Percentiles rank a stretch among this genome's conserved stretches.
Evolutionary conservation across 2,113 vertebrate species (phyloP).

Genomic region (Pterophyllum scalare): DNA sequence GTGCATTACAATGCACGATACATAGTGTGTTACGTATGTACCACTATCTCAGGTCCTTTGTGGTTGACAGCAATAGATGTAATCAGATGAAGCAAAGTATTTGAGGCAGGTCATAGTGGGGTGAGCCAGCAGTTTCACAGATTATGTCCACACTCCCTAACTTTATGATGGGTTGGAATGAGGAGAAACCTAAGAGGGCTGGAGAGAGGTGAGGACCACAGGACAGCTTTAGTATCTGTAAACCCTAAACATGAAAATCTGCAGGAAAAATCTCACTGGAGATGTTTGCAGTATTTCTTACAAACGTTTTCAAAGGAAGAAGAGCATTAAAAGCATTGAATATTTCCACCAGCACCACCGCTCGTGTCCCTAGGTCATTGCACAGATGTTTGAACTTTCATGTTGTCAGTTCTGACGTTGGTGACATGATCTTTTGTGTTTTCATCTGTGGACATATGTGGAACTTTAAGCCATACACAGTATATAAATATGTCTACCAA

Average conservation of each 20-base stretch:
- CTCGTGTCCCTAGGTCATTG: neutral
- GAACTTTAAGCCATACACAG: neutral
- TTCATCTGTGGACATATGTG: neutral
- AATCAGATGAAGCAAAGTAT: slow-evolving; percentile 70
- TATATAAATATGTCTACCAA: slow-evolving; percentile 19
- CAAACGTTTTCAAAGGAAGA: neutral
- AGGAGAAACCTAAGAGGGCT: slow-evolving; percentile 45
- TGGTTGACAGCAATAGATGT: slow-evolving; percentile 72
- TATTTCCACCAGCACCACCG: neutral
- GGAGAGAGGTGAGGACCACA: slow-evolving; percentile 41
- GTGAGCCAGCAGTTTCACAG: slow-evolving; percentile 72
- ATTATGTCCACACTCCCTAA: slow-evolving; percentile 65
- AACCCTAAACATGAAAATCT: slow-evolving; percentile 18
- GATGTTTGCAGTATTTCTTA: neutral
- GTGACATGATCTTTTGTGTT: neutral
- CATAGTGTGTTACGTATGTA: neutral
- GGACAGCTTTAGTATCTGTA: slow-evolving; percentile 2
- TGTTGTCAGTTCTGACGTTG: neutral
- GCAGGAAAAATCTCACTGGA: neutral
- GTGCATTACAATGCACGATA: neutral
- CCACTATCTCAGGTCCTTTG: slow-evolving; percentile 29
- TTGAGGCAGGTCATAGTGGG: slow-evolving; percentile 60
- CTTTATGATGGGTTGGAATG: slow-evolving; percentile 61
- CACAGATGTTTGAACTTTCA: neutral
- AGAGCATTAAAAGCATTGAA: neutral